Base-by-base conservation (phyloP, 2,888 invertebrate species). In the Melanargia galathea region DNA sequence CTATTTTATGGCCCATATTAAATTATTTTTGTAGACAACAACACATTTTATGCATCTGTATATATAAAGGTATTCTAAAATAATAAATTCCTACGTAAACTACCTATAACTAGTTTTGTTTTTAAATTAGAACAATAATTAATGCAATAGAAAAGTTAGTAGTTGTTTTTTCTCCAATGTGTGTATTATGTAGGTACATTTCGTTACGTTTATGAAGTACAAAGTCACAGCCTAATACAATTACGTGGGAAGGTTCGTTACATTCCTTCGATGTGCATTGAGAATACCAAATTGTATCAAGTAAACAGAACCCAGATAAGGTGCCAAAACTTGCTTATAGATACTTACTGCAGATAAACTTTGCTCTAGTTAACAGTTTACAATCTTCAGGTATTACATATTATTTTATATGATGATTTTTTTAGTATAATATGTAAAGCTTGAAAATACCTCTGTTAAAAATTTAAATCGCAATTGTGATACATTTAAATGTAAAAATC, bases 191-290 rank as follows among this genome's bases (percentile, higher is more conserved):
- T n/a, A n/a, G 33, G 33, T 49, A 4, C n/a, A 8, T 30, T 45
- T 45, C 20, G 45, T 45, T 45, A 20, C 45, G 10, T 52, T 52
- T 52, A 52, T 20, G 51, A 33, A 33, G 33, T 52, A 52, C 33
- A 16, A 52, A 51, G 51, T 54, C 54, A 55, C 40, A 43, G 24
- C 40, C 55, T 73, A 71, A 73, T 67, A 57, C 59, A 70, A 75
- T 77, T 73, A 74, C 69, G 66, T 66, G 62, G 71, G 64, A 69
- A 66, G 78, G 75, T 77, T 77, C 76, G 77, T 78, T 77, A 76
- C 70, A 73, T 73, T 73, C 66, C 56, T 68, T 71, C 70, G 70
- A 69, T 57, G 56, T 60, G 60, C 63, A 63, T 51, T 62, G 49
- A 61, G 45, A 54, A 58, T 63, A 46, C 55, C 38, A 55, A 55